phyloP scores from a whole-genome alignment of 2,888 invertebrate species.

The Calliopum simillimum region DNA sequence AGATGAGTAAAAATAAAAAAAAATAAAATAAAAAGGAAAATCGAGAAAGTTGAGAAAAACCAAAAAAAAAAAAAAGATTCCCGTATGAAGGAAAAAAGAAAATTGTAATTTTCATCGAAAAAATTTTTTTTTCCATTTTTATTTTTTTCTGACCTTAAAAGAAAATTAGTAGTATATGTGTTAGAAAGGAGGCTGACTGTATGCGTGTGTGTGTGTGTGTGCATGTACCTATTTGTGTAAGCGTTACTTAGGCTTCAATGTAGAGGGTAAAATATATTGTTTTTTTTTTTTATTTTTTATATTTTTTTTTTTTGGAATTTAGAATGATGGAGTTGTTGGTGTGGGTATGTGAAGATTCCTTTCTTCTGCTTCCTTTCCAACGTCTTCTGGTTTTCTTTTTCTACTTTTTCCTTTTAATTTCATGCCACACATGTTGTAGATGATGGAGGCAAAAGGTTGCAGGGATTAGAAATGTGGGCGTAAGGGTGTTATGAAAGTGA shows the following conservation, averaged over 20 bases:
- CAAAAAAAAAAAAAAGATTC: constrained; percentile 50
- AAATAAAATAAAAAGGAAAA: constrained; percentile 10
- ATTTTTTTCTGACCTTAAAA: constrained; percentile 59
- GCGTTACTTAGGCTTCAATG: constrained; percentile 53
- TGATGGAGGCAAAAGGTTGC: constrained; percentile 32
- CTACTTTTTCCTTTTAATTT: constrained; percentile 2
- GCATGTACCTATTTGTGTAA: constrained; percentile 30
- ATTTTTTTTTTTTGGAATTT: constrained; percentile 39
- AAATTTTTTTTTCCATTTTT: constrained; percentile 56
- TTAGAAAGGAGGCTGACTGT: constrained; percentile 31
- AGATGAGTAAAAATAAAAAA: constrained; percentile 51
- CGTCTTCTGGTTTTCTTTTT: not conserved
- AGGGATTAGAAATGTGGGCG: constrained; percentile 40
- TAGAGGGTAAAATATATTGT: constrained; percentile 41
- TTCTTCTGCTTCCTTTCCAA: not conserved
- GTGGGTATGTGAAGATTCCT: constrained; percentile 9
- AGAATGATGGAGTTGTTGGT: constrained; percentile 15
- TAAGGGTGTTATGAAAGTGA: constrained; percentile 51
- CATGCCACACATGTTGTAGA: constrained; percentile 22
- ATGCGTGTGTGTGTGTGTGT: constrained; percentile 42
- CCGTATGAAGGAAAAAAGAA: constrained; percentile 48
- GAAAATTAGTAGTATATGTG: constrained; percentile 56
- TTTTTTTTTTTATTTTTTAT: constrained; percentile 44
- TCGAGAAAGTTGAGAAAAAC: constrained; percentile 26
- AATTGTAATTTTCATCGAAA: constrained; percentile 65